Evolutionary conservation across 2,888 invertebrate genomes (phyloP).

Genomic region (Mythimna impura): DNA sequence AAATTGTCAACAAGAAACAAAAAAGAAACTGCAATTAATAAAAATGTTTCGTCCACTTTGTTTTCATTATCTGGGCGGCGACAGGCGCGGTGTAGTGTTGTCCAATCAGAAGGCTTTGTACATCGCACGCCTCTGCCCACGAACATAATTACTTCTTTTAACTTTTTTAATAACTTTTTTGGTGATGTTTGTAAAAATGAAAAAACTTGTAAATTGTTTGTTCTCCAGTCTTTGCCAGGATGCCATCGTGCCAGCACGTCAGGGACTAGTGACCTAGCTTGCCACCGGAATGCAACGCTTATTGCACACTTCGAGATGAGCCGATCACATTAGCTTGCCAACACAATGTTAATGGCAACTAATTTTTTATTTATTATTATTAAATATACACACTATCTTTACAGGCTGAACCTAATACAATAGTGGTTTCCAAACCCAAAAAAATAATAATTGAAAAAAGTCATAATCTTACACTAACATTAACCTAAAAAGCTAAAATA

Average conservation of each 20-base stretch:
- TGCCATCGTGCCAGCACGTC: background rate
- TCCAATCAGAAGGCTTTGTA: constrained; percentile 11
- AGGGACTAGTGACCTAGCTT: background rate
- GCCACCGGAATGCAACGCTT: background rate
- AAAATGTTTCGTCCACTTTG: constrained; percentile 45
- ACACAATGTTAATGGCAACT: background rate
- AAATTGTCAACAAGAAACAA: constrained; percentile 39
- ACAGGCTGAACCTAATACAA: too few relatives aligned
- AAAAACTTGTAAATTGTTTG: constrained; percentile 5
- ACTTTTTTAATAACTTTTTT: constrained; percentile 25
- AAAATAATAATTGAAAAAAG: too few relatives aligned
- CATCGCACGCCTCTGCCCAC: background rate
- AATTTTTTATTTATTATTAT: too few relatives aligned
- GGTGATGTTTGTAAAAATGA: constrained; percentile 10
- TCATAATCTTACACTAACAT: too few relatives aligned
- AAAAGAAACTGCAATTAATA: constrained; percentile 46
- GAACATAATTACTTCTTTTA: constrained; percentile 21
- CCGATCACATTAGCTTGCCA: background rate
- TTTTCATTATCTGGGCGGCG: constrained; percentile 45
- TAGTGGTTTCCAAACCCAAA: too few relatives aligned
- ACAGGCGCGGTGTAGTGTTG: constrained; percentile 3
- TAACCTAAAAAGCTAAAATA: too few relatives aligned
- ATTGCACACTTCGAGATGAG: background rate
- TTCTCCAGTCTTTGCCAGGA: background rate
- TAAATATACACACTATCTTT: too few relatives aligned